These are phyloP conservation scores for Nyctibius grandis DNA, from an alignment of 2,797 vertebrate species.

Conservation along the genomic window DNA sequence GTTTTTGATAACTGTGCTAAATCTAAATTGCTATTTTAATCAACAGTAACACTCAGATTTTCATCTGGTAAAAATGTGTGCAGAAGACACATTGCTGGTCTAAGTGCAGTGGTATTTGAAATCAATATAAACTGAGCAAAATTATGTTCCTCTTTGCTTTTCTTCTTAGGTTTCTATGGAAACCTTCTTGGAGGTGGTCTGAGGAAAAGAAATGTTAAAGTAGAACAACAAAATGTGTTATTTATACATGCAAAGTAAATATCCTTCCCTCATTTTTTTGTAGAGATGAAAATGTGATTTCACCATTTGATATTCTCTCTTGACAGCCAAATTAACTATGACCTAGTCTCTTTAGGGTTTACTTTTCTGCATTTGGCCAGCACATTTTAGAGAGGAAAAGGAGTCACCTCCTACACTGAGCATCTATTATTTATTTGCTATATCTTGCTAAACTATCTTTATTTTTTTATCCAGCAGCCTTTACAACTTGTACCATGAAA, in stretches of 20 bases:
- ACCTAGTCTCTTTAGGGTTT: neutral
- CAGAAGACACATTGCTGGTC: neutral
- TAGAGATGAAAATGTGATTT: slow-evolving; percentile 30
- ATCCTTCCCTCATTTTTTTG: slow-evolving; percentile 27
- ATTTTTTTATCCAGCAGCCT: neutral
- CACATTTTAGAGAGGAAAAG: neutral
- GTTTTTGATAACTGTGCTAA: slow-evolving; percentile 36
- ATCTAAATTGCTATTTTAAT: slow-evolving; percentile 54
- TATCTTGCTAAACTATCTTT: neutral
- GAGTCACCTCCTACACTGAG: neutral
- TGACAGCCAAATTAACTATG: neutral
- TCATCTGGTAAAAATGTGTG: slow-evolving; percentile 44
- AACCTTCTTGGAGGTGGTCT: slow-evolving; percentile 57
- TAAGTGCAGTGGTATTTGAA: slow-evolving; percentile 15
- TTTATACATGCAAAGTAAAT: slow-evolving; percentile 53
- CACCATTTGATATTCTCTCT: slow-evolving; percentile 11
- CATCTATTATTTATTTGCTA: slow-evolving; percentile 27
- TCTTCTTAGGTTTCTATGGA: slow-evolving; percentile 68
- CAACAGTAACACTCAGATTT: slow-evolving; percentile 16
- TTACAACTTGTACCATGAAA: neutral
- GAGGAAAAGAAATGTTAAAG: slow-evolving; percentile 50
- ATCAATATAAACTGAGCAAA: slow-evolving; percentile 35
- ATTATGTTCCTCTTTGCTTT: slow-evolving; percentile 42
- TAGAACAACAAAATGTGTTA: slow-evolving; percentile 45
- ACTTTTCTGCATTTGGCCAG: slow-evolving; percentile 9